Conservation (phyloP, 2,797 vertebrate genomes). For the Ctenosaura bakeri region DNA sequence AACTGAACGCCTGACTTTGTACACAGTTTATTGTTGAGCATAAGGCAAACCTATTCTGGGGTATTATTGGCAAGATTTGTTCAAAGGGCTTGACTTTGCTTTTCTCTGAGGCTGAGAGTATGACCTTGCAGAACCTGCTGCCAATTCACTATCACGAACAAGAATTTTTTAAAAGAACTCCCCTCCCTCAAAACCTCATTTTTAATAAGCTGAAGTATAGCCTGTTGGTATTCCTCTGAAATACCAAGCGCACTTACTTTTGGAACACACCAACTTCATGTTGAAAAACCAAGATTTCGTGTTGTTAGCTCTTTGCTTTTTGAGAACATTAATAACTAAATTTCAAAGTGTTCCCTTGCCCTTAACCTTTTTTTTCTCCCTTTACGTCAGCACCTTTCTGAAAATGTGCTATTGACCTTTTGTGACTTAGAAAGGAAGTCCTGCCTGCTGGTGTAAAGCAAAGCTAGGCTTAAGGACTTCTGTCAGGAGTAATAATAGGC, state of each 20-base stretch:
- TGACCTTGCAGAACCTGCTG: too few relatives aligned
- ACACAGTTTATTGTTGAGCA: too few relatives aligned
- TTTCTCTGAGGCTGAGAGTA: too few relatives aligned
- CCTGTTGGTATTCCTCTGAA: background rate
- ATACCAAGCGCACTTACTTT: background rate
- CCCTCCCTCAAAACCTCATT: background rate
- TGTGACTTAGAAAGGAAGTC: background rate
- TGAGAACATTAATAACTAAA: background rate
- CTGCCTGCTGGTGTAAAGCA: conserved; percentile 12
- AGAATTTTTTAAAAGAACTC: background rate
- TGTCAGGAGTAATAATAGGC: background rate
- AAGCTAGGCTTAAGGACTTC: background rate
- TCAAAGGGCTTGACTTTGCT: too few relatives aligned
- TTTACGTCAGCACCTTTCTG: conserved; percentile 11
- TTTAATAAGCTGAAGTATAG: background rate
- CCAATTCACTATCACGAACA: too few relatives aligned
- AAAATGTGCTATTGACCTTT: conserved; percentile 36
- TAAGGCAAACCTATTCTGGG: too few relatives aligned
- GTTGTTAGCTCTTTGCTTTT: background rate
- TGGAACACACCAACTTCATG: conserved; percentile 27
- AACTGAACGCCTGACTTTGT: too few relatives aligned
- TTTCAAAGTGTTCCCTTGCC: background rate
- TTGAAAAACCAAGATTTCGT: background rate
- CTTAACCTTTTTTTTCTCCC: background rate
- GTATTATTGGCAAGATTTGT: too few relatives aligned